Percentiles rank a stretch among this genome's conserved stretches.
Conservation (phyloP, 1,140 invertebrate genomes). For the Lordiphosa collinella region DNA sequence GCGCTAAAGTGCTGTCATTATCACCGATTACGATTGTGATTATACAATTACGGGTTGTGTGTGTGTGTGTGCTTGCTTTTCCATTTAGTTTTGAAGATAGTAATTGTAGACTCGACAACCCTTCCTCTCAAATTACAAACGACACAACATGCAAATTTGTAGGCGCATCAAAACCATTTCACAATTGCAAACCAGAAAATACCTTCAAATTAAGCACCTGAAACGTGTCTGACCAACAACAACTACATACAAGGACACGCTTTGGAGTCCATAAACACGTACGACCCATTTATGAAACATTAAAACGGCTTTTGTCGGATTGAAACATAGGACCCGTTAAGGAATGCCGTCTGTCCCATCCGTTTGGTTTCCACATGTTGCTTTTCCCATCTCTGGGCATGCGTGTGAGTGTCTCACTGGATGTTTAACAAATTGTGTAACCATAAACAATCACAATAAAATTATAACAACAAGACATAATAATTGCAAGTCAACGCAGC, state of each 20-base stretch:
- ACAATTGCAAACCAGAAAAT: not conserved
- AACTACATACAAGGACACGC: conserved; percentile 8
- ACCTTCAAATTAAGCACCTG: conserved; percentile 15
- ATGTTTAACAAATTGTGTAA: conserved; percentile 46
- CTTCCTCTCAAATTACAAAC: not conserved
- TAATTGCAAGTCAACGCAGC: conserved; percentile 27
- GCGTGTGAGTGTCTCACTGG: too few species aligned
- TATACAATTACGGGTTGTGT: conserved; percentile 46
- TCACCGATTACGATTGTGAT: conserved; percentile 53
- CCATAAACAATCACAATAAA: conserved; percentile 23
- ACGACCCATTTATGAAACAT: conserved; percentile 51
- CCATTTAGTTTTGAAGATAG: too few species aligned
- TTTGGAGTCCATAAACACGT: conserved; percentile 47
- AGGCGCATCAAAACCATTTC: too few species aligned
- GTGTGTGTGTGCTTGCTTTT: not conserved
- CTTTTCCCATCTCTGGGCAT: conserved; percentile 1
- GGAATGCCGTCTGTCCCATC: not conserved
- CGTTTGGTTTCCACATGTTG: conserved; percentile 3
- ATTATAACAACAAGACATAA: conserved; percentile 38
- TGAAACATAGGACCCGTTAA: conserved; percentile 25
- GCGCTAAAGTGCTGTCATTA: conserved; percentile 67
- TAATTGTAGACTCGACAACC: too few species aligned
- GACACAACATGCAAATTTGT: too few species aligned
- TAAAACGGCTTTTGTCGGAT: conserved; percentile 35
- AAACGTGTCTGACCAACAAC: conserved; percentile 22